These are phyloP conservation scores for Dendrophyllia cribrosa DNA, from an alignment of 64 coral and sea anemone species.

Conservation along the genomic window DNA sequence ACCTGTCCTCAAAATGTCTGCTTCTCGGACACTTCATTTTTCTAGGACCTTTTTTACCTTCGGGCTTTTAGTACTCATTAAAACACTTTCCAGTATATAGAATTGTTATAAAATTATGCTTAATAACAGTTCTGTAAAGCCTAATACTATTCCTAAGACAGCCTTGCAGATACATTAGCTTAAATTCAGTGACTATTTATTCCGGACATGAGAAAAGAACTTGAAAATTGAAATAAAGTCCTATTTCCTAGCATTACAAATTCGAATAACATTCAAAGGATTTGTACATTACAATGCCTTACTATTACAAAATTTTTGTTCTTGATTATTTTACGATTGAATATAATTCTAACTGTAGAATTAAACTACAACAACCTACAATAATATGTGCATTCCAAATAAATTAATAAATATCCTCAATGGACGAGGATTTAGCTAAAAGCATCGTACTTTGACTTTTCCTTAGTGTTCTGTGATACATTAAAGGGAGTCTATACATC, in stretches of 20 bases:
- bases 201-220: not conserved
- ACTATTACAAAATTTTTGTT: not conserved
- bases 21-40: not conserved
- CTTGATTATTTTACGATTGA: not conserved
- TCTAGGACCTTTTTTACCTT: not conserved
- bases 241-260: not conserved
- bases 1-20: not conserved
- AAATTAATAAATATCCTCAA: conserved; percentile 29
- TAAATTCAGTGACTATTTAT: no score
- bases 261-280: not conserved
- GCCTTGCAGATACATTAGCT: not conserved
- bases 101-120: not conserved
- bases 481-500: not conserved
- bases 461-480: not conserved
- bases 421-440: not conserved
- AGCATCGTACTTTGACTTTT: not conserved
- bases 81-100: not conserved
- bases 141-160: not conserved
- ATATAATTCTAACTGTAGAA: not conserved
- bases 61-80: not conserved
- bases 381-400: conserved; percentile 30
- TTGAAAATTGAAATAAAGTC: conserved; percentile 26
- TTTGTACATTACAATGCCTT: not conserved
- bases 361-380: not conserved
- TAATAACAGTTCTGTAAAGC: not conserved